phyloP scores from a whole-genome alignment of 1,140 invertebrate species.

The Caenorhabditis briggsae region DNA sequence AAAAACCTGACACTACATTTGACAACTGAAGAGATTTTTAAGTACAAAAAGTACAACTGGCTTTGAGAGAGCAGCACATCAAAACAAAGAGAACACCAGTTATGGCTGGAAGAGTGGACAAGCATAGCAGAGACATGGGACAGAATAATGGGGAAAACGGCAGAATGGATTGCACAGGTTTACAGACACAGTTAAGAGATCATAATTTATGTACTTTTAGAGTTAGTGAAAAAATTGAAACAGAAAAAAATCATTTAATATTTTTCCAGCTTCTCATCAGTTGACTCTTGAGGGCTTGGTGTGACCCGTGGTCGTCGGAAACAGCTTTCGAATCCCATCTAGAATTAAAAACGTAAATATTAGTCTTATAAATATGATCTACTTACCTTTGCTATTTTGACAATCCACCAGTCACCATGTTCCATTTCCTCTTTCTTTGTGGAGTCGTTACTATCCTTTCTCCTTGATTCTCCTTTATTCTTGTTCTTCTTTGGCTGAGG shows the following conservation, averaged over 20 bases:
- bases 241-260: neutral
- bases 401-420: conserved; percentile 43
- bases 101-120: neutral
- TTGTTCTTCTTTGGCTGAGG: neutral
- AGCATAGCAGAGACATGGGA: neutral
- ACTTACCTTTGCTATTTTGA: conserved; percentile 23
- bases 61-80: neutral
- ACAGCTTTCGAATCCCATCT: conserved; percentile 53
- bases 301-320: conserved; percentile 10
- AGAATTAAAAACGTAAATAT: neutral
- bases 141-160: neutral
- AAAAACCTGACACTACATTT: too few relatives aligned
- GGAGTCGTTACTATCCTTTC: conserved; percentile 22
- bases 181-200: neutral
- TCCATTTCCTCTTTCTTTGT: conserved; percentile 29
- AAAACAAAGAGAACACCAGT: neutral
- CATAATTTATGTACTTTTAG: too few relatives aligned
- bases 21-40: neutral
- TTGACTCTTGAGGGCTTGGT: neutral
- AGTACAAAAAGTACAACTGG: too few relatives aligned
- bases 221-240: neutral
- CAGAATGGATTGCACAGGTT: neutral
- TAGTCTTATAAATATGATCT: neutral
- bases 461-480: conserved; percentile 11
- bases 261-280: neutral